These are phyloP conservation scores for Leptopilina syphax DNA, from an alignment of 2,888 invertebrate genomes.

Conservation along the genomic window DNA sequence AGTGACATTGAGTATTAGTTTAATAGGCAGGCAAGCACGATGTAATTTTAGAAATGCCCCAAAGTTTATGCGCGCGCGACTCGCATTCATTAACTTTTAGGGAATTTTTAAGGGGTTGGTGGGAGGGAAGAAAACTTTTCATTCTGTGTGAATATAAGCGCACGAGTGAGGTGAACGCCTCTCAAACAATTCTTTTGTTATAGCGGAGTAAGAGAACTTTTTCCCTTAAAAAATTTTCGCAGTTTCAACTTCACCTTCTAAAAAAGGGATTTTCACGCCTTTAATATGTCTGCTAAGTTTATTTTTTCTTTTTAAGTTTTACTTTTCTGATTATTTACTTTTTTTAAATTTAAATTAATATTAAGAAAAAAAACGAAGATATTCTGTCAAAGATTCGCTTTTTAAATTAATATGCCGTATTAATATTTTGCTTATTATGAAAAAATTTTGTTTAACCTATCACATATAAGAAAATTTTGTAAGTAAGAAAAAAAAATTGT, in stretches of 20 bases:
- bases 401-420: too few species aligned
- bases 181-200: conserved; percentile 1
- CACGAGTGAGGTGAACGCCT: not conserved
- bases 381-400: too few species aligned
- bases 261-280: conserved; percentile 3
- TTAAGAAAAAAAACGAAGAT: too few species aligned
- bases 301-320: not conserved
- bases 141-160: not conserved
- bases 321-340: too few species aligned
- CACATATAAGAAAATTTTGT: too few species aligned
- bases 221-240: conserved; percentile 12
- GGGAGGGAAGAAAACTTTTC: conserved; percentile 46
- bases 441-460: too few species aligned
- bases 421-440: too few species aligned
- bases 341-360: too few species aligned
- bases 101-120: too few species aligned
- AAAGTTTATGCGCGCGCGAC: conserved; percentile 49
- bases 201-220: not conserved
- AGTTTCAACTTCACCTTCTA: not conserved
- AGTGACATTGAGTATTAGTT: conserved; percentile 56
- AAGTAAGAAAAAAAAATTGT: too few species aligned
- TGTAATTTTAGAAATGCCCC: conserved; percentile 48
- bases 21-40: conserved; percentile 54
- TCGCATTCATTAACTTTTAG: conserved; percentile 58
- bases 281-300: conserved; percentile 6